A percentile compares a stretch with the other conserved stretches of the same genome.
Conservation (phyloP, 2,113 vertebrate genomes). For the Ciconia stormi region DNA sequence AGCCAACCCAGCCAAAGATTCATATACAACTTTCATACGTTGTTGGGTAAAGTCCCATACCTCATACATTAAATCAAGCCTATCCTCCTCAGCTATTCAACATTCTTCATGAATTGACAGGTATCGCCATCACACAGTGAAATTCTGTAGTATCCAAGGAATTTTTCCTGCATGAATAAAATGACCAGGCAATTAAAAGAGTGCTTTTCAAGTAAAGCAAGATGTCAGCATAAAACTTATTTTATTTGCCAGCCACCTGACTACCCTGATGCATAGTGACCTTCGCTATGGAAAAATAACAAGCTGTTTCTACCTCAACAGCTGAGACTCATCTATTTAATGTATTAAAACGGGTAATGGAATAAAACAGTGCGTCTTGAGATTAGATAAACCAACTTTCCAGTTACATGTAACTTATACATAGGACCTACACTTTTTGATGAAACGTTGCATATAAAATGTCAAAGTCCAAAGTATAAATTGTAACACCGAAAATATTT, state of each 20-base stretch:
- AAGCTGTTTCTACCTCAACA: constrained; percentile 33
- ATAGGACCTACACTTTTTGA: not conserved
- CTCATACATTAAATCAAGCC: not conserved
- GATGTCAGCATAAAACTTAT: not conserved
- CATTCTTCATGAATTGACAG: not conserved
- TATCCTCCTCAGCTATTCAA: not conserved
- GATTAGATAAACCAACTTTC: not conserved
- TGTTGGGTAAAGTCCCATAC: not conserved
- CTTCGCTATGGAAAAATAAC: constrained; percentile 56
- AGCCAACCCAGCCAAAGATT: not conserved
- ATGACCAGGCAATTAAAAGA: not conserved
- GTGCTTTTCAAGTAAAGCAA: not conserved
- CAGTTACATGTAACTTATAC: not conserved
- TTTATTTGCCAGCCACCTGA: constrained; percentile 8
- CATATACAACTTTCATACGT: not conserved
- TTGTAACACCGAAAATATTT: not conserved
- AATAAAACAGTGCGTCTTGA: not conserved
- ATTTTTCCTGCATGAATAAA: constrained; percentile 31
- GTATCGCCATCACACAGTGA: not conserved
- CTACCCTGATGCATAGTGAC: not conserved
- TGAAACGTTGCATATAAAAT: not conserved
- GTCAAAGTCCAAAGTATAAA: not conserved
- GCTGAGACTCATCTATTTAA: constrained; percentile 60
- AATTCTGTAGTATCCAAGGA: constrained; percentile 29
- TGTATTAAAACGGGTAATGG: not conserved